These are phyloP conservation scores for Suncus etruscus DNA, from an alignment of 2,113 vertebrate genomes.

Conservation along the genomic window DNA sequence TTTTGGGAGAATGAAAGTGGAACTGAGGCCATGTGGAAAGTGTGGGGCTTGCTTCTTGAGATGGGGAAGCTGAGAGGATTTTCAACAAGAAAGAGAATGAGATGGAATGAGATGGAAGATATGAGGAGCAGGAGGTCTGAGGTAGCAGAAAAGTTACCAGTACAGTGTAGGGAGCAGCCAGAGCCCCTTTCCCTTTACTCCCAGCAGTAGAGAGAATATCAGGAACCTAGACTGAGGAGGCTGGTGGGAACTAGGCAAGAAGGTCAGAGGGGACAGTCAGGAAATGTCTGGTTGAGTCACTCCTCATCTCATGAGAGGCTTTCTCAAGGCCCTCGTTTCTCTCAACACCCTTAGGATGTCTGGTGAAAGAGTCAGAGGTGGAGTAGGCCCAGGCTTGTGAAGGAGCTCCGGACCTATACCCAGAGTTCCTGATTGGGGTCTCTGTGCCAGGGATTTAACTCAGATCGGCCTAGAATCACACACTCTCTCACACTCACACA, in stretches of 20 bases:
- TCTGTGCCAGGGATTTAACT: not conserved
- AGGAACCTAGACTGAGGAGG: not conserved
- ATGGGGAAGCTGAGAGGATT: not conserved
- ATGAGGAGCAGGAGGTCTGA: accelerated
- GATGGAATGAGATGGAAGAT: accelerated
- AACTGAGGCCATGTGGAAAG: not conserved
- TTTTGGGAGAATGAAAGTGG: conserved; percentile 20
- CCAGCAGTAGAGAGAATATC: not conserved
- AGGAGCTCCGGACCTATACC: not conserved
- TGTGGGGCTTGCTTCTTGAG: not conserved
- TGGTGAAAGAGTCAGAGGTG: not conserved
- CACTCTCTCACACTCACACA: too few relatives aligned
- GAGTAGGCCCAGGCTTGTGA: not conserved
- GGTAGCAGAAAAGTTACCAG: too few relatives aligned
- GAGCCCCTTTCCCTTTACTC: not conserved
- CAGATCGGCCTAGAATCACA: not conserved
- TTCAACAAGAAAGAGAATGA: not conserved
- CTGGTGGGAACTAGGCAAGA: not conserved
- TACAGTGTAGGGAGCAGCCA: not conserved
- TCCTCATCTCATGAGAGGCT: not conserved
- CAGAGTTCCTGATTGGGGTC: not conserved
- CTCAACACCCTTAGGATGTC: not conserved
- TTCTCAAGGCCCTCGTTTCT: not conserved
- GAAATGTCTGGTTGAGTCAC: not conserved
- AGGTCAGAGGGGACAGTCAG: not conserved